These are phyloP conservation scores for Chymomyza caudatula DNA, from an alignment of 2,888 invertebrate species.

Conservation along the genomic window DNA sequence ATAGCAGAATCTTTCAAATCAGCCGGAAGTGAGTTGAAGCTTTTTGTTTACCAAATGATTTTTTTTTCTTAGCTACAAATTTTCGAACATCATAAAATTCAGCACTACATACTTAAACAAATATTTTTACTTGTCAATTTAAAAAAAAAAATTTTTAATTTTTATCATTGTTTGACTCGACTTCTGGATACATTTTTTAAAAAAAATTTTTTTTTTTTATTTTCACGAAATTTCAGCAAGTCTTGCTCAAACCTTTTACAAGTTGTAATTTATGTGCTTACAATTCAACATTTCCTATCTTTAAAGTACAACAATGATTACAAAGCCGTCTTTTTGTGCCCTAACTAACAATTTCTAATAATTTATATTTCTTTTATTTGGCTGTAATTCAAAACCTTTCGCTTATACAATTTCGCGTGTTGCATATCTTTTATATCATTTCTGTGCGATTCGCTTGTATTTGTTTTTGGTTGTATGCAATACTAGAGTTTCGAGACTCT, in stretches of 20 bases:
- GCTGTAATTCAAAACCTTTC: background rate
- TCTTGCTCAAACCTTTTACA: background rate
- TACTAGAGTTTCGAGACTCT: conserved; percentile 19
- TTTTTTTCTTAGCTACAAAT: too few species aligned
- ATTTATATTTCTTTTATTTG: background rate
- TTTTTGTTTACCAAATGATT: too few species aligned
- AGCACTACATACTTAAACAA: too few species aligned
- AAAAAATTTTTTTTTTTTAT: too few species aligned
- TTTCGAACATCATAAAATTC: too few species aligned
- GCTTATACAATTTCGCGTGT: conserved; percentile 68
- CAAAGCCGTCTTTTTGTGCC: background rate
- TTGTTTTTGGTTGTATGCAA: conserved; percentile 8
- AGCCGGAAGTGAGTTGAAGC: too few species aligned
- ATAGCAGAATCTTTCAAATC: too few species aligned
- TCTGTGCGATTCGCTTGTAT: background rate
- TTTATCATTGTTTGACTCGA: too few species aligned
- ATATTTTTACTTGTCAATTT: too few species aligned
- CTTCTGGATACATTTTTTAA: too few species aligned
- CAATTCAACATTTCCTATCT: background rate
- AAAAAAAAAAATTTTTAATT: too few species aligned
- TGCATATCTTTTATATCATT: conserved; percentile 48
- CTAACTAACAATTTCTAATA: background rate
- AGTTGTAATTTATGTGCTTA: background rate
- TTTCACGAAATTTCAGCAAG: background rate
- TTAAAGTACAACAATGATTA: background rate